Percentiles rank a stretch among this genome's conserved stretches.
These are phyloP conservation scores for Syritta pipiens DNA, from an alignment of 2,888 invertebrate species.

Conservation along the genomic window DNA sequence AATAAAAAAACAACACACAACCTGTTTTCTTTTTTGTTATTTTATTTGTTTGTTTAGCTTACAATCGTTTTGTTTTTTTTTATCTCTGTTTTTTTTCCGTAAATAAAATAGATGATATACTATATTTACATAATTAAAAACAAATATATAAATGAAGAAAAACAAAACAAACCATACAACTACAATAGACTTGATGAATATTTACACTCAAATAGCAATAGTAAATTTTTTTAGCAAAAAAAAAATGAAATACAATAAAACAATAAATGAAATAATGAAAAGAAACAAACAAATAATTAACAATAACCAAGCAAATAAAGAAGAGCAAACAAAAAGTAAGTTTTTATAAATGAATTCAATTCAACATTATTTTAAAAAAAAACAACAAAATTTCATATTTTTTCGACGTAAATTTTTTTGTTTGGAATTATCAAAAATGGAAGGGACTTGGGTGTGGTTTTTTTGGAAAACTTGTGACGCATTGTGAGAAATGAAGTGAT, in stretches of 20 bases:
- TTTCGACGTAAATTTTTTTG: conserved; percentile 4
- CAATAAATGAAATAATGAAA: conserved; percentile 30
- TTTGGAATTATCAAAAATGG: conserved; percentile 10
- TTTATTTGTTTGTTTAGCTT: conserved; percentile 62
- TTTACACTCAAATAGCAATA: conserved; percentile 71
- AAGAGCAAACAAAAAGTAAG: conserved; percentile 41
- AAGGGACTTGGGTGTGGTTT: not conserved
- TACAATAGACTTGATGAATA: conserved; percentile 68
- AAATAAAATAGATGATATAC: conserved; percentile 68
- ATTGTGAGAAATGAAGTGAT: no score
- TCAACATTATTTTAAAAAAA: conserved; percentile 65
- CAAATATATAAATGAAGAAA: conserved; percentile 41
- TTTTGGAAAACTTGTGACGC: no score
- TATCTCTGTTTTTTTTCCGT: conserved; percentile 44
- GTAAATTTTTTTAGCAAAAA: conserved; percentile 68
- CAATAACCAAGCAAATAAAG: conserved; percentile 41
- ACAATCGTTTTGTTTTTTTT: not conserved
- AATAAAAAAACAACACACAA: conserved; percentile 26
- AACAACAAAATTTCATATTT: not conserved
- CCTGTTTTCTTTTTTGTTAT: conserved; percentile 57
- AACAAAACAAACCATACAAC: conserved; percentile 64
- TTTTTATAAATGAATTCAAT: conserved; percentile 71
- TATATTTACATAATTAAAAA: conserved; percentile 67
- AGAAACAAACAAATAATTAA: conserved; percentile 58
- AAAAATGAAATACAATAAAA: conserved; percentile 71